These are phyloP conservation scores for Zhuqinia jingwanae DNA, from an alignment of 2,888 invertebrate genomes.

Conservation along the genomic window DNA sequence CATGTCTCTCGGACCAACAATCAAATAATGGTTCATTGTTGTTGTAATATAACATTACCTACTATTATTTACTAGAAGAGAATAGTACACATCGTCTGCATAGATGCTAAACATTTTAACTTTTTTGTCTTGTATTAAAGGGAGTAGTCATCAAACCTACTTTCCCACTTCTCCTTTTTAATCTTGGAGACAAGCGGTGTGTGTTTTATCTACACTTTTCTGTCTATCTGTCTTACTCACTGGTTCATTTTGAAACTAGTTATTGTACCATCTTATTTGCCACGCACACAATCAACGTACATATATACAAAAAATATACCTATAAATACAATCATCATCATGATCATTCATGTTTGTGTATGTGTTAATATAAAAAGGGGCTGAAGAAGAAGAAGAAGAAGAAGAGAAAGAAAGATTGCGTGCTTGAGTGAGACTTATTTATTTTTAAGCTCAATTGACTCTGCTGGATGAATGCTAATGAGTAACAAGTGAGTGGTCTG, in stretches of 20 bases:
- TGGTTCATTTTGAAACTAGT: too few relatives aligned
- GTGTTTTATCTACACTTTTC: slow-evolving; percentile 39
- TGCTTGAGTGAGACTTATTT: slow-evolving; percentile 64
- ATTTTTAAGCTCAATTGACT: slow-evolving; percentile 75
- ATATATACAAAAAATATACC: too few relatives aligned
- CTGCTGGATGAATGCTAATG: slow-evolving; percentile 75
- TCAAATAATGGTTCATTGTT: too few relatives aligned
- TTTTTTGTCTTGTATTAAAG: slow-evolving; percentile 47
- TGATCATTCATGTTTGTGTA: background rate
- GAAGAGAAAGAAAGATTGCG: slow-evolving; percentile 64
- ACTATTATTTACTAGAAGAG: background rate
- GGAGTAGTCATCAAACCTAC: slow-evolving; percentile 30
- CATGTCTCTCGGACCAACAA: too few relatives aligned
- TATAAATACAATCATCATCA: background rate
- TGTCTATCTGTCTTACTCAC: background rate
- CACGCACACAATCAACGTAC: too few relatives aligned
- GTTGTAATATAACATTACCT: too few relatives aligned
- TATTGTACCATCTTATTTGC: background rate
- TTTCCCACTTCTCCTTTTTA: slow-evolving; percentile 57
- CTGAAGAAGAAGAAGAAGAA: background rate
- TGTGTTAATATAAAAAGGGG: background rate
- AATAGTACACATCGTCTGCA: slow-evolving; percentile 20
- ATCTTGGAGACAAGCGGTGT: slow-evolving; percentile 68
- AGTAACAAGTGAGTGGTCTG: slow-evolving; percentile 63
- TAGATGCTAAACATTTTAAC: too few relatives aligned